Evolutionary conservation across 2,797 vertebrate species (phyloP).

Genomic region (Coracias cyanogaster): DNA sequence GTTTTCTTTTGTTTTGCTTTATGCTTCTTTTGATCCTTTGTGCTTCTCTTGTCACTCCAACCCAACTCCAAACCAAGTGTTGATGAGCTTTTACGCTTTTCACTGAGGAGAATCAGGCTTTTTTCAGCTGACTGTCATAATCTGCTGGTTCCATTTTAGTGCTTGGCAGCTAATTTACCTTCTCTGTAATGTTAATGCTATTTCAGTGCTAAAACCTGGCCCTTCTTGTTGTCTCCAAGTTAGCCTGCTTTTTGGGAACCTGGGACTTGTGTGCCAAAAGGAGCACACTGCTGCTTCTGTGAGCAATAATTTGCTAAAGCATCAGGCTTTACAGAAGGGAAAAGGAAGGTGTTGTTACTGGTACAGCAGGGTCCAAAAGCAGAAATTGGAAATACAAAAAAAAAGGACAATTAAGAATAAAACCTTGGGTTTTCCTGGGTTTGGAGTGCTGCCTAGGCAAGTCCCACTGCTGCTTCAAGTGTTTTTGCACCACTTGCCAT

Average conservation of each 20-base stretch:
- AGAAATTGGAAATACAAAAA: neutral
- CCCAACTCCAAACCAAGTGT: neutral
- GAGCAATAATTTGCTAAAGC: neutral
- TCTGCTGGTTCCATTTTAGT: neutral
- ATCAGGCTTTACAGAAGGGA: neutral
- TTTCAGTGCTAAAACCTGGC: neutral
- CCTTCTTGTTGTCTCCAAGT: neutral
- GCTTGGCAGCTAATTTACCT: neutral
- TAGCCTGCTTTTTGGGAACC: neutral
- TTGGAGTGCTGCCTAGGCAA: neutral
- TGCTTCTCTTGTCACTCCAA: neutral
- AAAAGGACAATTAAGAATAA: neutral
- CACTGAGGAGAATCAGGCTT: neutral
- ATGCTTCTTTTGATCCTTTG: neutral
- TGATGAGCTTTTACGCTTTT: neutral
- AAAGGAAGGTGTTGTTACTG: neutral
- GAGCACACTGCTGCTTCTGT: neutral
- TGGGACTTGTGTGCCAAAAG: neutral
- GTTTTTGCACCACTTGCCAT: neutral
- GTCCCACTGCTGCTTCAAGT: neutral
- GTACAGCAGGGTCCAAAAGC: neutral
- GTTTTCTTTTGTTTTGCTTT: neutral
- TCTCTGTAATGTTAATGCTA: neutral
- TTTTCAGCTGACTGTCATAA: neutral
- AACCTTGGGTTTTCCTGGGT: neutral